A percentile compares a stretch with the other conserved stretches of the same genome.
These are phyloP conservation scores for Martes martes DNA, from an alignment of 2,113 vertebrate genomes.

Conservation along the genomic window DNA sequence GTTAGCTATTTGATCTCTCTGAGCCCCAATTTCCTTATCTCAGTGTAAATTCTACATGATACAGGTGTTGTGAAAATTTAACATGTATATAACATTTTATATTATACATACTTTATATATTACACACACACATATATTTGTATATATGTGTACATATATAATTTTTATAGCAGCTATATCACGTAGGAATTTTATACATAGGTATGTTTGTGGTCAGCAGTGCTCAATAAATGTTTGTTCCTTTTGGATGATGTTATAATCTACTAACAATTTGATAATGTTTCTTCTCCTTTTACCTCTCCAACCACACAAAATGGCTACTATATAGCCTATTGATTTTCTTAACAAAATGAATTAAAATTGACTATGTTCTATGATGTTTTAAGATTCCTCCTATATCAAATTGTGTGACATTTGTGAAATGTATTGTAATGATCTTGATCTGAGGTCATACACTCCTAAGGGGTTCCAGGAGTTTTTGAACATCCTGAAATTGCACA, in stretches of 20 bases:
- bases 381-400: neutral
- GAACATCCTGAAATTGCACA: neutral
- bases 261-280: neutral
- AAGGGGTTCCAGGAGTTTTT: neutral
- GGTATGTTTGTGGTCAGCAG: neutral
- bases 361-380: neutral
- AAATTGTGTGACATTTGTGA: constrained; percentile 28
- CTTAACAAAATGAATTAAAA: constrained; percentile 29
- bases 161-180: neutral
- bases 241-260: neutral
- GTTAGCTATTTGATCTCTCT: neutral
- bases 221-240: neutral
- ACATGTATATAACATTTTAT: neutral
- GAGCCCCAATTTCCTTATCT: neutral
- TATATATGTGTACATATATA: neutral
- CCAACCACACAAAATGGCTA: neutral
- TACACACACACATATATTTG: neutral
- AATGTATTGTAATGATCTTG: constrained; percentile 21
- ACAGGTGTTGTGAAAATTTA: neutral
- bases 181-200: neutral
- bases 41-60: neutral
- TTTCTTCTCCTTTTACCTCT: neutral
- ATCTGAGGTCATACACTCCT: neutral
- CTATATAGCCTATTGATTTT: neutral
- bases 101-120: neutral